Conservation (phyloP, 2,888 invertebrate species). For the Drosophila bunnanda region DNA sequence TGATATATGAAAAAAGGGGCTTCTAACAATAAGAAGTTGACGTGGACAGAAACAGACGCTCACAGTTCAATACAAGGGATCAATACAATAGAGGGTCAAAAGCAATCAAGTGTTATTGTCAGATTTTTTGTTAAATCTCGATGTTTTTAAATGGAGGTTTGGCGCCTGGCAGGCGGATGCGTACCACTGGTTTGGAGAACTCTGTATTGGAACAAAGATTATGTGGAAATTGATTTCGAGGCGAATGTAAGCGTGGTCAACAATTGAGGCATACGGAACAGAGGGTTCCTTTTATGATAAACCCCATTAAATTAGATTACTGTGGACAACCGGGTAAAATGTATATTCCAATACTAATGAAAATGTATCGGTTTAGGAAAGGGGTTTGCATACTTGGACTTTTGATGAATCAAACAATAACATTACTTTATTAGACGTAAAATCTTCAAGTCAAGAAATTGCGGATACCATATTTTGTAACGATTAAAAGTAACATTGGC, state of each 20-base stretch:
- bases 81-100: conserved; percentile 1
- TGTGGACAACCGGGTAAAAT: too few species aligned
- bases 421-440: too few species aligned
- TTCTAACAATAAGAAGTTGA: background rate
- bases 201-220: background rate
- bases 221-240: background rate
- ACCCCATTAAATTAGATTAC: background rate
- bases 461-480: too few species aligned
- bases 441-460: too few species aligned
- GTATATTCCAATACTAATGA: background rate
- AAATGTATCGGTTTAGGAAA: background rate
- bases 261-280: background rate
- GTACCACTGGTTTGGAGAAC: background rate
- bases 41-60: background rate
- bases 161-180: background rate
- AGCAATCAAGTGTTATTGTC: background rate
- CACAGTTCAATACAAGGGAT: background rate
- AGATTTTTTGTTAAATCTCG: too few species aligned
- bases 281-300: background rate
- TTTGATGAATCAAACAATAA: too few species aligned
- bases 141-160: background rate
- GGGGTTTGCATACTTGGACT: too few species aligned
- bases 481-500: too few species aligned
- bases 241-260: background rate
- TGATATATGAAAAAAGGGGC: background rate